phyloP scores from a whole-genome alignment of 1,140 invertebrate genomes.

The Drosophila santomea region DNA sequence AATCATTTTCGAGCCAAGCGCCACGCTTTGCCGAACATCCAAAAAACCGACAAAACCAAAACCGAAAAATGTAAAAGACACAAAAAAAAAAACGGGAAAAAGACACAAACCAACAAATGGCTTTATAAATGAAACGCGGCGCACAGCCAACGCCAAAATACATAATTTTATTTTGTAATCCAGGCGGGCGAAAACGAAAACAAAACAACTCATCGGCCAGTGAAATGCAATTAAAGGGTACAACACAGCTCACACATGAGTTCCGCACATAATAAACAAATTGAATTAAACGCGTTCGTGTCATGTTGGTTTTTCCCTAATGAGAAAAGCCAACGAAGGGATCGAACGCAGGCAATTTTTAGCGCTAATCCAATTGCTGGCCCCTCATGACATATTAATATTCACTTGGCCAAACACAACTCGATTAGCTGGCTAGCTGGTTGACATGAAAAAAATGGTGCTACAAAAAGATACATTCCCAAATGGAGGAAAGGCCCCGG shows the following conservation, averaged over 20 bases:
- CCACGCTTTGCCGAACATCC: constrained; percentile 75
- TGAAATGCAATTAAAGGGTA: constrained; percentile 61
- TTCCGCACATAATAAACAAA: constrained; percentile 54
- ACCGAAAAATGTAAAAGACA: constrained; percentile 1
- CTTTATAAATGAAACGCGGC: constrained; percentile 52
- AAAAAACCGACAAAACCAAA: constrained; percentile 17
- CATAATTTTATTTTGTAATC: constrained; percentile 67
- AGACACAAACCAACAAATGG: constrained; percentile 38
- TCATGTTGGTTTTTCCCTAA: constrained; percentile 45
- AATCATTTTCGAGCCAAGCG: constrained; percentile 67
- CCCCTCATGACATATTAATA: constrained; percentile 16
- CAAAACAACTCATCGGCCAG: constrained; percentile 41
- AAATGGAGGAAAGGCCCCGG: constrained; percentile 85
- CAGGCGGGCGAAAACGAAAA: constrained; percentile 32
- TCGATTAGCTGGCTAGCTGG: constrained; percentile 17
- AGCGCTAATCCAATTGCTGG: constrained; percentile 43
- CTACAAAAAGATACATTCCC: constrained; percentile 1
- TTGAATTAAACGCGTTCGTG: constrained; percentile 53
- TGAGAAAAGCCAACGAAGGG: constrained; percentile 21
- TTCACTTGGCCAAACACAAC: constrained; percentile 26
- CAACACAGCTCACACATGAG: constrained; percentile 24
- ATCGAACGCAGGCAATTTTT: constrained; percentile 38
- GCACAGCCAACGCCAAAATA: constrained; percentile 36
- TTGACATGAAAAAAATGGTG: background rate
- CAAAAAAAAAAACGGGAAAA: constrained; percentile 21